Evolutionary conservation across 1,140 invertebrate species (phyloP).

Genomic region (Temnothorax longispinosus): DNA sequence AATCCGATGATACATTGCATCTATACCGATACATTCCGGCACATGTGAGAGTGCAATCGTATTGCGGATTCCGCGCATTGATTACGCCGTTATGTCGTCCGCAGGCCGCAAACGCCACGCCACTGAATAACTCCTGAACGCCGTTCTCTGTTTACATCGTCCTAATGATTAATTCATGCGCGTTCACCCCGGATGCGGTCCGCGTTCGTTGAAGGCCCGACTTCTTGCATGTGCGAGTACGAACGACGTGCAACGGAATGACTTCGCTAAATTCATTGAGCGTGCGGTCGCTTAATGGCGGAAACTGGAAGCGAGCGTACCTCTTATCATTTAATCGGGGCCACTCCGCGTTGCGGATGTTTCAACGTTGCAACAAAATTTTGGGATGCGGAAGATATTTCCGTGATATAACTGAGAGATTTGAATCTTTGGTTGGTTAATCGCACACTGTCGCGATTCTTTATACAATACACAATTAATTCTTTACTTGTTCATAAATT

Average conservation of each 20-base stretch:
- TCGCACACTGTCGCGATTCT: background rate
- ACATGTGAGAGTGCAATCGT: conserved; percentile 1
- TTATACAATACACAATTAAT: background rate
- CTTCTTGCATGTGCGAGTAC: conserved; percentile 20
- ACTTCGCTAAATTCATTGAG: conserved; percentile 66
- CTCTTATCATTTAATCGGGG: conserved; percentile 5
- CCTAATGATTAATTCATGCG: conserved; percentile 74
- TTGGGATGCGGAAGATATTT: background rate
- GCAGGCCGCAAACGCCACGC: conserved; percentile 67
- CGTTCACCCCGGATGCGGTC: conserved; percentile 44
- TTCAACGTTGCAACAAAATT: conserved; percentile 1
- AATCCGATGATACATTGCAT: background rate
- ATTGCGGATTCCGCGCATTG: conserved; percentile 57
- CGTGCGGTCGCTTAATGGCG: conserved; percentile 38
- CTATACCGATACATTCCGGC: conserved; percentile 22
- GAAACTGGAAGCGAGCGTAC: background rate
- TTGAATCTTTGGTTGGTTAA: background rate
- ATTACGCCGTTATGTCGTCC: conserved; percentile 47
- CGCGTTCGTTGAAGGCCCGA: background rate
- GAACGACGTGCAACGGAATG: conserved; percentile 54
- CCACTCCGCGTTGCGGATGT: background rate
- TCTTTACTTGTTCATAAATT: background rate
- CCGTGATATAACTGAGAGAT: background rate
- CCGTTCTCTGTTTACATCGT: conserved; percentile 62
- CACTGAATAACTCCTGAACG: conserved; percentile 67